phyloP scores from a whole-genome alignment of 2,113 vertebrate species.

The Ophthalmolycus amberensis region DNA sequence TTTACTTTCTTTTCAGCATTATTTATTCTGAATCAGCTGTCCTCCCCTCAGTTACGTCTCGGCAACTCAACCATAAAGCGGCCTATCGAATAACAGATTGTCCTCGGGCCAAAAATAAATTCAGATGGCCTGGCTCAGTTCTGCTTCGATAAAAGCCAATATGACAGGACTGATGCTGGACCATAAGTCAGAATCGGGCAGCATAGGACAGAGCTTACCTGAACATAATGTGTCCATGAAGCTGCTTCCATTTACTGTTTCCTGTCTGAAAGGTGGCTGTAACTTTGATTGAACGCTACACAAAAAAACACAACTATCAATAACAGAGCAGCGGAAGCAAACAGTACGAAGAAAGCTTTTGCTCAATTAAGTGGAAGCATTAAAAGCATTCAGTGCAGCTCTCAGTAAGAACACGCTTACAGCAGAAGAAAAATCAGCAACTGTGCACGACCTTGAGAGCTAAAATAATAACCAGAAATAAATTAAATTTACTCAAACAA shows the following conservation, averaged over 20 bases:
- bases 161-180: conserved; percentile 23
- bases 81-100: conserved; percentile 14
- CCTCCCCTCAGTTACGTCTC: conserved; percentile 4
- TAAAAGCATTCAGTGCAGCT: neutral
- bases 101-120: conserved; percentile 9
- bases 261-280: neutral
- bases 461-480: neutral
- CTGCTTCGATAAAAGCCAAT: conserved; percentile 10
- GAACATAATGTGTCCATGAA: neutral
- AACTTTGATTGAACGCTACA: neutral
- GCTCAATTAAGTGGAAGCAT: neutral
- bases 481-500: neutral
- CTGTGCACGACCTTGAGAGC: neutral
- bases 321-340: neutral
- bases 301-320: neutral
- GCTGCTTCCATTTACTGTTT: conserved; percentile 6
- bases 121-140: conserved; percentile 27
- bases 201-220: neutral
- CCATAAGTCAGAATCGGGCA: neutral
- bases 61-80: conserved; percentile 13
- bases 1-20: neutral
- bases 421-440: neutral
- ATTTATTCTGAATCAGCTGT: neutral
- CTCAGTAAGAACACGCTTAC: neutral
- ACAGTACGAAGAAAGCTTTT: neutral